A percentile compares a stretch with the other conserved stretches of the same genome.
Evolutionary conservation across 2,888 invertebrate genomes (phyloP).

Genomic region (Acheta domesticus): DNA sequence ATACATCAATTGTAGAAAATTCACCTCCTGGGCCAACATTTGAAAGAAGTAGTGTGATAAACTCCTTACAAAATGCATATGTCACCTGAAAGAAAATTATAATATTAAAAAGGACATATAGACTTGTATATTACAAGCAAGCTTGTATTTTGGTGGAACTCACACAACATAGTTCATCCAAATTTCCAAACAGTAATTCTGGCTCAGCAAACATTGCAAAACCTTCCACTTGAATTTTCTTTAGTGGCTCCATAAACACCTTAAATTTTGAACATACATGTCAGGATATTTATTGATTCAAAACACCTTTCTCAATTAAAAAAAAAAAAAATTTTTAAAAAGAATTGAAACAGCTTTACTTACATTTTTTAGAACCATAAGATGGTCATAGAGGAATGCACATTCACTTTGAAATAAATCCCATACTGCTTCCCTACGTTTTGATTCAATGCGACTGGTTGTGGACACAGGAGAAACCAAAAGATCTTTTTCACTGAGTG

Average conservation of each 20-base stretch:
- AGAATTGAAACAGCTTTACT: conserved; percentile 40
- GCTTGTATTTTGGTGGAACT: conserved; percentile 40
- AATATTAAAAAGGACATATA: neutral
- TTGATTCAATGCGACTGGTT: conserved; percentile 43
- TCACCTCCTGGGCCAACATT: conserved; percentile 49
- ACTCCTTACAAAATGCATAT: conserved; percentile 57
- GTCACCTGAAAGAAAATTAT: conserved; percentile 48
- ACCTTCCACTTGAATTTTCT: conserved; percentile 62
- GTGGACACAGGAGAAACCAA: conserved; percentile 39
- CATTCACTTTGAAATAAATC: conserved; percentile 60
- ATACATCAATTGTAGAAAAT: conserved; percentile 53
- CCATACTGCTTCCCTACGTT: conserved; percentile 57
- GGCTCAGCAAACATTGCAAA: conserved; percentile 61
- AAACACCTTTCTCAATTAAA: neutral
- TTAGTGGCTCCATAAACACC: conserved; percentile 62
- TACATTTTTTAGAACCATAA: conserved; percentile 60
- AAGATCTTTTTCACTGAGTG: conserved; percentile 39
- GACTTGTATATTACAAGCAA: conserved; percentile 23
- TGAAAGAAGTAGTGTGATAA: conserved; percentile 51
- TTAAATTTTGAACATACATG: conserved; percentile 41
- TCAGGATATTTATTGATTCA: neutral
- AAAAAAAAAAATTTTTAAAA: neutral
- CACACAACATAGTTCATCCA: conserved; percentile 59
- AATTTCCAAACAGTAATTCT: conserved; percentile 58
- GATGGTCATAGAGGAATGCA: conserved; percentile 58